Evolutionary conservation across 2,113 vertebrate species (phyloP).

Genomic region (Notothenia rossii): DNA sequence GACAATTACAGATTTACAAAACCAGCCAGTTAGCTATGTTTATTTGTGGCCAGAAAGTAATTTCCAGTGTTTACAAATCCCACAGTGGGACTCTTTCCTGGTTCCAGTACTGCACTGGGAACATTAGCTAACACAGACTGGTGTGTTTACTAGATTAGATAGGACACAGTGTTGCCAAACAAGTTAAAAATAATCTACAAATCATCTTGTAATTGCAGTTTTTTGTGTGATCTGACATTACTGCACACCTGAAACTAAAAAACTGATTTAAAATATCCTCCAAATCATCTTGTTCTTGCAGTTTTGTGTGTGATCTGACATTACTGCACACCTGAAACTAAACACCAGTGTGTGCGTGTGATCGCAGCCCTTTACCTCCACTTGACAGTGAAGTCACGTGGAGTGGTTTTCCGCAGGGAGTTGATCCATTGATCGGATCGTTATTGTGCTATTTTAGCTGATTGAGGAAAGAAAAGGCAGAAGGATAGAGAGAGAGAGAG

Average conservation of each 20-base stretch:
- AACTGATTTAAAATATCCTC: background rate
- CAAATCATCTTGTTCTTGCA: conserved; percentile 9
- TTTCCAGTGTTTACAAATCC: conserved; percentile 73
- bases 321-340: conserved; percentile 22
- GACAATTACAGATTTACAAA: background rate
- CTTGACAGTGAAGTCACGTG: conserved; percentile 59
- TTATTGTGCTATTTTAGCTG: conserved; percentile 59
- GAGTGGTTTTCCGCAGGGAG: conserved; percentile 16
- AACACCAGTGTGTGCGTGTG: background rate
- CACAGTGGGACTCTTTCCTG: conserved; percentile 77
- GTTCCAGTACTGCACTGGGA: conserved; percentile 76
- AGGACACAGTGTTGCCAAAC: conserved; percentile 18
- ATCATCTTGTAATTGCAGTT: conserved; percentile 12
- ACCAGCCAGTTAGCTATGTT: conserved; percentile 76
- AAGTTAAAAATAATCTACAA: no score
- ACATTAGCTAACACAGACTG: conserved; percentile 85
- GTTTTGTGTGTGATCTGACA: conserved; percentile 6
- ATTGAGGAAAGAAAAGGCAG: background rate
- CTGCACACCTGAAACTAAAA: conserved; percentile 15
- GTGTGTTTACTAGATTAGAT: conserved; percentile 53
- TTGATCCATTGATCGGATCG: conserved; percentile 61
- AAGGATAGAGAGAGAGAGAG: background rate
- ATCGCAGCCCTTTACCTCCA: conserved; percentile 32
- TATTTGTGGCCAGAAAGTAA: conserved; percentile 75
- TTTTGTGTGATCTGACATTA: conserved; percentile 13